These are phyloP conservation scores for Florisuga fusca DNA, from an alignment of 2,797 vertebrate species.

Conservation along the genomic window DNA sequence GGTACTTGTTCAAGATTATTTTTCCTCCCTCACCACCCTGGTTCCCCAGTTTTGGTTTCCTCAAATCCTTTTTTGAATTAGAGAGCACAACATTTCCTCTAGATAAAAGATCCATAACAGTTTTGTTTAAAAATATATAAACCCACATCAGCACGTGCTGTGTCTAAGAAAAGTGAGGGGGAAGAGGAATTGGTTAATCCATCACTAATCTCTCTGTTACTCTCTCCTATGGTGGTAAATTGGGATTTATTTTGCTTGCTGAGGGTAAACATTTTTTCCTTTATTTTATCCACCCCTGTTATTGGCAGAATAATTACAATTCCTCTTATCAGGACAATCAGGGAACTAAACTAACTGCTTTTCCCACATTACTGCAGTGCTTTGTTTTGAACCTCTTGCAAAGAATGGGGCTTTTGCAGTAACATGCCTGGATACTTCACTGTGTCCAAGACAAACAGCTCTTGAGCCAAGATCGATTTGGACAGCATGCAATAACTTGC, in stretches of 20 bases:
- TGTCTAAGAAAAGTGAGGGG: neutral
- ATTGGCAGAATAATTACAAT: constrained; percentile 32
- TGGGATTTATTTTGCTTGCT: constrained; percentile 28
- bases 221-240: neutral
- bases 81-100: neutral
- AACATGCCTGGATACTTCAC: constrained; percentile 53
- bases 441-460: constrained; percentile 68
- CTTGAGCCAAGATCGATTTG: constrained; percentile 63
- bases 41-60: neutral
- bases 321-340: constrained; percentile 43
- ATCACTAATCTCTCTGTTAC: neutral
- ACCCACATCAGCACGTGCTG: neutral
- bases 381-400: neutral
- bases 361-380: constrained; percentile 9
- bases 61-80: constrained; percentile 14
- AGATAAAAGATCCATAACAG: neutral
- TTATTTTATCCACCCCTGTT: neutral
- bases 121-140: constrained; percentile 24
- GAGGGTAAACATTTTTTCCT: neutral
- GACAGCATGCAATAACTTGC: constrained; percentile 51
- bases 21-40: neutral
- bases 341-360: constrained; percentile 17
- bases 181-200: neutral
- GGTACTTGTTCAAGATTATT: neutral
- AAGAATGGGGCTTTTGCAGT: constrained; percentile 48